Evolutionary conservation across 2,113 vertebrate species (phyloP).

Genomic region (Proterorhinus semilunaris): DNA sequence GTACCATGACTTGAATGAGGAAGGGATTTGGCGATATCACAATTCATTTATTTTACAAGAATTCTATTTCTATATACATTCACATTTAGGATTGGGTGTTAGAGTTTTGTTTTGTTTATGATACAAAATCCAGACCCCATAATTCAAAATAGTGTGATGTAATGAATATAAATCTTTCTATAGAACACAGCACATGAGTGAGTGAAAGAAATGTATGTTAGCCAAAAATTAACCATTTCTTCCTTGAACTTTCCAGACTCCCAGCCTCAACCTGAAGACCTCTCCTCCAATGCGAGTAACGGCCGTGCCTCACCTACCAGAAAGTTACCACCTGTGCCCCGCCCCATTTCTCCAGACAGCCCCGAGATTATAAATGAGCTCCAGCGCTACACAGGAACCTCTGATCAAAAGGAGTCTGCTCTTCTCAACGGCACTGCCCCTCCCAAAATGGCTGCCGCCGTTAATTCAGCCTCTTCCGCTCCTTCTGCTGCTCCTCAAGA

Average conservation of each 20-base stretch:
- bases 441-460: slow-evolving; percentile 64
- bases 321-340: slow-evolving; percentile 77
- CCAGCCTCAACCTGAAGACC: slow-evolving; percentile 63
- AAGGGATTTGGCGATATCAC: too few species aligned
- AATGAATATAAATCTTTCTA: too few species aligned
- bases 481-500: slow-evolving; percentile 75
- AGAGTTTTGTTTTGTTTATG: too few species aligned
- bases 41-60: too few species aligned
- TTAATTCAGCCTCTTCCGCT: slow-evolving; percentile 32
- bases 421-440: slow-evolving; percentile 55
- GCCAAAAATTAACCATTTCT: neutral
- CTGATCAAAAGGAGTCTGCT: slow-evolving; percentile 31
- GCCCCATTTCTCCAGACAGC: slow-evolving; percentile 88
- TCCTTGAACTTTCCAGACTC: slow-evolving; percentile 70
- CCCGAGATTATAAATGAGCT: slow-evolving; percentile 90
- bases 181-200: too few species aligned
- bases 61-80: too few species aligned
- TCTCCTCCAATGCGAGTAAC: slow-evolving; percentile 70
- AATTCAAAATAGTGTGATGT: too few species aligned
- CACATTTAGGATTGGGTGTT: too few species aligned
- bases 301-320: slow-evolving; percentile 78
- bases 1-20: too few species aligned
- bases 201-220: too few species aligned
- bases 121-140: too few species aligned
- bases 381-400: slow-evolving; percentile 81